These are phyloP conservation scores for Chiloscyllium plagiosum DNA, from an alignment of 2,113 vertebrate species.

Conservation along the genomic window DNA sequence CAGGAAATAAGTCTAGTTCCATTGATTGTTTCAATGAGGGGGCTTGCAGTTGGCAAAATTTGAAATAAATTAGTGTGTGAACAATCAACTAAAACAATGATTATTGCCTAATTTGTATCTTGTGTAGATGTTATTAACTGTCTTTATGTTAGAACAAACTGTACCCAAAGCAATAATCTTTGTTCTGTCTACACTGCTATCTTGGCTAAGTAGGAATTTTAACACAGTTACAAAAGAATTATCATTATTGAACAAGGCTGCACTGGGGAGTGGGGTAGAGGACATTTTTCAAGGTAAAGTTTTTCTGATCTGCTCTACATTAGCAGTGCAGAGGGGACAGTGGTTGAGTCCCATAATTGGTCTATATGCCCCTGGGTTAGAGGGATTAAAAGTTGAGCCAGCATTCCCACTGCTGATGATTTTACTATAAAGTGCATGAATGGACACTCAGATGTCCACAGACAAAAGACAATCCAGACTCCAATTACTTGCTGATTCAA, in stretches of 20 bases:
- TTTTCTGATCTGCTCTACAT: neutral
- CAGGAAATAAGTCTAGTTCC: neutral
- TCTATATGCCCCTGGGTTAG: neutral
- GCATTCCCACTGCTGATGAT: neutral
- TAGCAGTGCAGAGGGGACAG: neutral
- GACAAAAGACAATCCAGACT: neutral
- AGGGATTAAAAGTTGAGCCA: neutral
- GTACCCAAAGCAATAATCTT: neutral
- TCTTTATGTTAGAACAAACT: neutral
- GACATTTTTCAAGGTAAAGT: neutral
- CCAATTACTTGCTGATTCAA: neutral
- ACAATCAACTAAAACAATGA: neutral
- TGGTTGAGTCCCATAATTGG: neutral
- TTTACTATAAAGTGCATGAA: neutral
- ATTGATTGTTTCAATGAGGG: neutral
- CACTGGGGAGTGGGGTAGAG: neutral
- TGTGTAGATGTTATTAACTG: neutral
- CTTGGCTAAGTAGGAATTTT: neutral
- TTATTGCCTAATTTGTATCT: neutral
- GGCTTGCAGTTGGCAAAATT: neutral
- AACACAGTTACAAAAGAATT: neutral
- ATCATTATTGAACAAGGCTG: neutral
- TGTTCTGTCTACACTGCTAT: constrained; percentile 6
- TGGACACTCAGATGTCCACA: neutral
- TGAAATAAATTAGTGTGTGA: neutral